Evolutionary conservation across 2,888 invertebrate genomes (phyloP).

Genomic region (Cotesia congregata): DNA sequence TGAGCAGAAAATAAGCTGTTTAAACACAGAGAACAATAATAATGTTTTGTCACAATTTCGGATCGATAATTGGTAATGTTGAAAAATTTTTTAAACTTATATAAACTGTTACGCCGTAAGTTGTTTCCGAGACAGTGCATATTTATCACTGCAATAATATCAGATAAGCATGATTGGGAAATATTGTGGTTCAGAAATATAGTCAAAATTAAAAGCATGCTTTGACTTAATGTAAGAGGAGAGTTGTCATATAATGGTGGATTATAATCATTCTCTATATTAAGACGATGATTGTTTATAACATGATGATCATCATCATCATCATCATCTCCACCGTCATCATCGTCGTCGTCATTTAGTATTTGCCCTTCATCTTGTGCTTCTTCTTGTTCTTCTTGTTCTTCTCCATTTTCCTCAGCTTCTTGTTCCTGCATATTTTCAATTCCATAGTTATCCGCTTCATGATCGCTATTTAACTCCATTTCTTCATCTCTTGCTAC

Average conservation of each 20-base stretch:
- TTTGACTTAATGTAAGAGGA: slow-evolving; percentile 17
- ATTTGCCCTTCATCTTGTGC: too few relatives aligned
- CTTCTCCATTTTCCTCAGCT: too few relatives aligned
- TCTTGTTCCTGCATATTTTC: too few relatives aligned
- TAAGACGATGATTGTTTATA: neutral
- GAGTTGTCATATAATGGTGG: neutral
- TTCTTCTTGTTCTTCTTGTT: too few relatives aligned
- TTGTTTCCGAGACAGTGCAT: slow-evolving; percentile 13
- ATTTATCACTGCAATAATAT: slow-evolving; percentile 18
- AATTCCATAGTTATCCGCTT: too few relatives aligned
- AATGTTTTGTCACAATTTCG: slow-evolving; percentile 9
- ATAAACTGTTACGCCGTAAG: slow-evolving; percentile 3
- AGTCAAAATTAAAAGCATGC: slow-evolving; percentile 14
- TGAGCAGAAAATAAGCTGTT: neutral
- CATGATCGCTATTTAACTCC: too few relatives aligned
- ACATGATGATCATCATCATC: neutral
- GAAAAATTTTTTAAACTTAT: slow-evolving; percentile 26
- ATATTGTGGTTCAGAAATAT: slow-evolving; percentile 10
- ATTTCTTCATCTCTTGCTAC: too few relatives aligned
- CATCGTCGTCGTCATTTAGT: too few relatives aligned
- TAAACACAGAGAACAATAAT: slow-evolving; percentile 21
- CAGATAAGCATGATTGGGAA: neutral
- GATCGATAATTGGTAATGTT: neutral
- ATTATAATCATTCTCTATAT: neutral
- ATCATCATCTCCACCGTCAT: neutral